Base-by-base conservation (phyloP, 1,140 invertebrate genomes). In the Pygmarrhopalites habei region DNA sequence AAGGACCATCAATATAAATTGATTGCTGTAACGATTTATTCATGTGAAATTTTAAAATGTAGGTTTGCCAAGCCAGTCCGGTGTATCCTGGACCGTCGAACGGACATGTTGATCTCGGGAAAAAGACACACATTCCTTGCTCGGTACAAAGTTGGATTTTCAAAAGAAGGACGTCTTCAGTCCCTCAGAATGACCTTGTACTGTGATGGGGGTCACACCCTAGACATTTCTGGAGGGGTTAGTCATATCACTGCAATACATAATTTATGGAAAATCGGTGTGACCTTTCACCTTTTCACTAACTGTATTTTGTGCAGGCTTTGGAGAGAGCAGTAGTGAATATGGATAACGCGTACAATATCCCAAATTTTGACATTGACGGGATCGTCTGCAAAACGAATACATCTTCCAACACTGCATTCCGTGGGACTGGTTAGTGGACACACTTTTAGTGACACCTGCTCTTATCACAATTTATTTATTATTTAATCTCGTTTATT, bases 21-120 rank as follows among this genome's bases (percentile, higher is more conserved):
- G n/a, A n/a, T n/a, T n/a, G n/a, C n/a, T n/a, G n/a, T n/a, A n/a
- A n/a, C n/a, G n/a, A n/a, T n/a, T n/a, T n/a, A n/a, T n/a, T n/a
- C n/a, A n/a, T n/a, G n/a, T n/a, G n/a, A n/a, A n/a, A n/a, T n/a
- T n/a, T n/a, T n/a, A n/a, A n/a, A n/a, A n/a, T n/a, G 17, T 62
- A 59, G 80, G 60, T 67, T 74, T 41, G 60, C 71, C 17, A 63
- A 73, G 35, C 81, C 82, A 14, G 76, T 83, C 0, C 70, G 80
- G 5, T 75, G 76, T 44, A 75, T 76, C 53, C 66, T 83, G 21
- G 80, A 81, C 28, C 66, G 82, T 57, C 78, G 81, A 69, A 80
- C 82, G 59, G 81, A 82, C 67, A 83, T 83, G 81, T 65, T 75
- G 4, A 73, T 79, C 7, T 77, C 75, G 4, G 82, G 82, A 2